phyloP scores from a whole-genome alignment of 2,888 invertebrate species.

The Cryptophagus acutangulus region DNA sequence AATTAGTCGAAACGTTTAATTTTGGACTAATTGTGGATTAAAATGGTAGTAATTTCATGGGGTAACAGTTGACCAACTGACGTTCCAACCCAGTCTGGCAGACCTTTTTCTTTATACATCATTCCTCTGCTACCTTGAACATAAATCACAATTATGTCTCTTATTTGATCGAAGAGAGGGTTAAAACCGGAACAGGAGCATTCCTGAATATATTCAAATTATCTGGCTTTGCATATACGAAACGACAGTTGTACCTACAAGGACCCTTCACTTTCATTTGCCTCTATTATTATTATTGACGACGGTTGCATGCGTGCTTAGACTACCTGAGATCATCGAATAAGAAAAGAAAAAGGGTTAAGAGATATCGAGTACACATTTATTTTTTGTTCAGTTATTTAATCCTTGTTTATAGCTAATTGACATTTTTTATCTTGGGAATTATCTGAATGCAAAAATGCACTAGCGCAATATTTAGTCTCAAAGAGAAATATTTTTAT shows the following conservation, averaged over 20 bases:
- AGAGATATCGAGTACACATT: too few species aligned
- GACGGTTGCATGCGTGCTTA: background rate
- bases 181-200: background rate
- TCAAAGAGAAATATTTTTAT: too few species aligned
- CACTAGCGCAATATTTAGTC: too few species aligned
- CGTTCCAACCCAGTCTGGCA: slow-evolving; percentile 1
- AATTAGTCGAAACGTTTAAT: background rate
- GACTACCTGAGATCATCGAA: slow-evolving; percentile 1
- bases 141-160: slow-evolving; percentile 1
- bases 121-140: background rate
- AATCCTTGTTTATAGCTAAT: too few species aligned
- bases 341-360: slow-evolving; percentile 2
- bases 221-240: background rate
- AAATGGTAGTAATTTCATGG: too few species aligned
- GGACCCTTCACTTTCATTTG: slow-evolving; percentile 3
- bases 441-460: too few species aligned
- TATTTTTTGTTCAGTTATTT: too few species aligned
- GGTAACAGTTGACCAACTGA: slow-evolving; percentile 3
- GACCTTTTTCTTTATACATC: background rate
- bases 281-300: background rate
- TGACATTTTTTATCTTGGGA: too few species aligned
- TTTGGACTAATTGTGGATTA: too few species aligned
- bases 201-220: background rate
- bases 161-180: too few species aligned
- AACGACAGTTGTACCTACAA: slow-evolving; percentile 3